A percentile compares a stretch with the other conserved stretches of the same genome.
These are phyloP conservation scores for Enteromius viviparus DNA, from an alignment of 2,797 vertebrate genomes.

Conservation along the genomic window DNA sequence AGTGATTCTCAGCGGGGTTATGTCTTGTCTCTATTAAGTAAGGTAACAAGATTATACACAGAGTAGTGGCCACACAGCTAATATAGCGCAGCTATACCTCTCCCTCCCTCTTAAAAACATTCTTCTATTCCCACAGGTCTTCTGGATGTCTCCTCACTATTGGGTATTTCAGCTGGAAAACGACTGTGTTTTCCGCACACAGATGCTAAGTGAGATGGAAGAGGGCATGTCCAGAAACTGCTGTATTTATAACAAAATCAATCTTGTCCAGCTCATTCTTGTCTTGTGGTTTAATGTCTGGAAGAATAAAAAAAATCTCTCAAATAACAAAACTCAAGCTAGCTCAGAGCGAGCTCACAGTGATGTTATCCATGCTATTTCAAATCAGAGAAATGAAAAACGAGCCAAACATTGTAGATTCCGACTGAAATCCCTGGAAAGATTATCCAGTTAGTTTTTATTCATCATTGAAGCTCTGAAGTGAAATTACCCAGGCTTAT, in stretches of 20 bases:
- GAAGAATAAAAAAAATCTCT: background rate
- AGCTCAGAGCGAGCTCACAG: background rate
- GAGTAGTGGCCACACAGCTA: background rate
- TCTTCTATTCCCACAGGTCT: slow-evolving; percentile 10
- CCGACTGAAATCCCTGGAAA: slow-evolving; percentile 10
- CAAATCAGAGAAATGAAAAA: slow-evolving; percentile 26
- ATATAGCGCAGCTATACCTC: background rate
- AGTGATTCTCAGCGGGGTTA: background rate
- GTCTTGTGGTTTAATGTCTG: slow-evolving; percentile 4
- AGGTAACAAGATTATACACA: slow-evolving; percentile 15
- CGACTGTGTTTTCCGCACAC: background rate
- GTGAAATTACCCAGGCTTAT: slow-evolving; percentile 21
- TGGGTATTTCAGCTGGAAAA: slow-evolving; percentile 45
- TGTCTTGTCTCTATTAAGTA: slow-evolving; percentile 24
- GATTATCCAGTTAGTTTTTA: slow-evolving; percentile 30
- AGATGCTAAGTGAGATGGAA: slow-evolving; percentile 5
- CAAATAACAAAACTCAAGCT: background rate
- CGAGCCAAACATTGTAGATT: slow-evolving; percentile 13
- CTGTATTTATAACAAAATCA: slow-evolving; percentile 29
- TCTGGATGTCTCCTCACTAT: slow-evolving; percentile 1
- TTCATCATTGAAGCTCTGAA: slow-evolving; percentile 23
- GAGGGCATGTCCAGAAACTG: background rate
- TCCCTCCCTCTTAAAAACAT: background rate
- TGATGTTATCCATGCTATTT: slow-evolving; percentile 27
- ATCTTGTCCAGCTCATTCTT: slow-evolving; percentile 19